A percentile compares a stretch with the other conserved stretches of the same genome.
Evolutionary conservation across 92 coral and sea anemone genomes (phyloP).

Genomic region (Chrysogorgia sp.): DNA sequence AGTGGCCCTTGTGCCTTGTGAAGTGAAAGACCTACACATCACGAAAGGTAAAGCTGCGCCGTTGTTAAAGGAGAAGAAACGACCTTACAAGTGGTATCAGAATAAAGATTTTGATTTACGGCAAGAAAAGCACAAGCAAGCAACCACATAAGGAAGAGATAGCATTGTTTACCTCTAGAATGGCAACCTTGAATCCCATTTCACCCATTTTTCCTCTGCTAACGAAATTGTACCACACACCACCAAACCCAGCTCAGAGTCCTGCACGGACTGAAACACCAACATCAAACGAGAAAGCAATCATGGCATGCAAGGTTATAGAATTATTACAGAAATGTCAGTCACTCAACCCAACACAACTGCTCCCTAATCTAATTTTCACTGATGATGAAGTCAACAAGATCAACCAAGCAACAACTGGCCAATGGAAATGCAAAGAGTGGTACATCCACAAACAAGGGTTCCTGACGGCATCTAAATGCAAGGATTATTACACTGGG

Average conservation of each 20-base stretch:
- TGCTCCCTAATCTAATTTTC: neutral
- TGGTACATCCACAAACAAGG: constrained; percentile 38
- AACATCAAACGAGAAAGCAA: neutral
- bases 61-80: constrained; percentile 9
- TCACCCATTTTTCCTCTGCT: constrained; percentile 1
- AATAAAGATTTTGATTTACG: constrained; percentile 19
- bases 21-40: neutral
- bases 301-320: neutral
- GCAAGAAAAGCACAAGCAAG: constrained; percentile 12
- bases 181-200: neutral
- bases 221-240: neutral
- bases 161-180: constrained; percentile 2
- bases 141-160: constrained; percentile 23
- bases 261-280: neutral
- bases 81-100: constrained; percentile 14
- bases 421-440: constrained; percentile 20
- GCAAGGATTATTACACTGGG: constrained; percentile 28
- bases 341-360: neutral
- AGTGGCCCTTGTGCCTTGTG: constrained; percentile 29
- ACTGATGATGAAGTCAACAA: constrained; percentile 13
- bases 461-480: constrained; percentile 25
- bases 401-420: neutral
- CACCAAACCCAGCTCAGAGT: neutral
- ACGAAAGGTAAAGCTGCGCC: neutral
- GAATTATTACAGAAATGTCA: neutral